phyloP scores from a whole-genome alignment of 2,888 invertebrate species.

The Julus scanicus region DNA sequence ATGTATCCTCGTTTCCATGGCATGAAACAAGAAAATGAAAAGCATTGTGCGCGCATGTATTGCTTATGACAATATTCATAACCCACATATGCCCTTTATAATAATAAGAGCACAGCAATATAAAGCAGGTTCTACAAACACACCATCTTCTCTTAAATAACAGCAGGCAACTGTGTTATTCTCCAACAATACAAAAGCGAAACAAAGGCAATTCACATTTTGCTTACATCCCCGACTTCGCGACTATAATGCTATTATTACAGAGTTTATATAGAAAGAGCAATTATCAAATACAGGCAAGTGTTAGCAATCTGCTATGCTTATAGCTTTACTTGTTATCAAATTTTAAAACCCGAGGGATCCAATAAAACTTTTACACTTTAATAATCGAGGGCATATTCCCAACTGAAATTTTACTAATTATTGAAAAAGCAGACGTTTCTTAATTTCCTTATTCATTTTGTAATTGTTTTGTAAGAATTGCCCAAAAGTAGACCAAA shows the following conservation, averaged over 20 bases:
- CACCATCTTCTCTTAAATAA: neutral
- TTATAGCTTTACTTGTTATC: neutral
- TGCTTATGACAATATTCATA: neutral
- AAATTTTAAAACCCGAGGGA: neutral
- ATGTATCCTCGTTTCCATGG: neutral
- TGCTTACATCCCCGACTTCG: neutral
- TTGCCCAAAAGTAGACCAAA: too few species aligned
- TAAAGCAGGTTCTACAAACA: neutral
- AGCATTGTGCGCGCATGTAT: neutral
- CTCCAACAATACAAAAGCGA: neutral
- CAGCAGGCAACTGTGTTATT: neutral
- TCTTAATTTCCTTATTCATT: too few species aligned
- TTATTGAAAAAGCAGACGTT: too few species aligned
- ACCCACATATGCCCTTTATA: neutral
- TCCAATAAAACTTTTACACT: neutral
- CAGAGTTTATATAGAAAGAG: neutral
- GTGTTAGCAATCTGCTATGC: neutral
- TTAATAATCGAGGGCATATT: too few species aligned
- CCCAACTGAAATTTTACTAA: too few species aligned
- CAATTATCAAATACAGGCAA: neutral
- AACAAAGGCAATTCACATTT: conserved; percentile 16
- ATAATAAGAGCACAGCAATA: neutral
- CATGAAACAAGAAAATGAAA: neutral
- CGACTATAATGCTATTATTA: neutral
- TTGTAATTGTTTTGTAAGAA: too few species aligned